A percentile compares a stretch with the other conserved stretches of the same genome.
These are phyloP conservation scores for Xenopus tropicalis DNA, from an alignment of 2,113 vertebrate genomes.

Conservation along the genomic window UCB_Xtro_10.0 CM004443.2:46104501-46105000, in stretches of 20 bases:
- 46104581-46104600: not conserved
- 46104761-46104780: conserved; percentile 20
- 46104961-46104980: conserved; percentile 38
- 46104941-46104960: conserved; percentile 33
- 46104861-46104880: conserved; percentile 32
- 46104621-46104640: not conserved
- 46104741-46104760: conserved; percentile 28
- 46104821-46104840: conserved; percentile 33
- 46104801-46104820: conserved; percentile 20
- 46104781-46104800: conserved; percentile 21
- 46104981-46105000: conserved; percentile 43
- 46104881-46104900: conserved; percentile 42
- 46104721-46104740: conserved; percentile 10
- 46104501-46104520: conserved; percentile 9
- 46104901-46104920: conserved; percentile 33
- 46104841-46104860: conserved; percentile 24
- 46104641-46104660: not conserved
- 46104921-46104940: conserved; percentile 35
- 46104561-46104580: not conserved
- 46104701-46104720: not conserved
- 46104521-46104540: conserved; percentile 27
- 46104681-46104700: conserved; percentile 2
- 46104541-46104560: not conserved
- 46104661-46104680: not conserved
- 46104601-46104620: not conserved